A percentile compares a stretch with the other conserved stretches of the same genome.
These are phyloP conservation scores for Hydrophis major DNA, from an alignment of 2,797 vertebrate species.

Conservation along the genomic window DNA sequence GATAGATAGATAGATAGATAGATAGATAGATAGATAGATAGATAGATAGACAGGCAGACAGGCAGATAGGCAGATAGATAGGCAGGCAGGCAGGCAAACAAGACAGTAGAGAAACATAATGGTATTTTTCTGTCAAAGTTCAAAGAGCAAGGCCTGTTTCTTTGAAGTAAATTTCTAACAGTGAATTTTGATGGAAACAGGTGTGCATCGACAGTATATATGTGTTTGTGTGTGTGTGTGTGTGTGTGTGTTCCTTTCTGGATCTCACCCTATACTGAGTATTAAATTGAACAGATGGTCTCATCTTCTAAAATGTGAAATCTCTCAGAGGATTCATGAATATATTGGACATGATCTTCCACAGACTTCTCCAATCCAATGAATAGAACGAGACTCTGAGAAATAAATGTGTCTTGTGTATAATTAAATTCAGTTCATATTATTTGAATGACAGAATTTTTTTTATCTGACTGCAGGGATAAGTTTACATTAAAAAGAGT, in stretches of 20 bases:
- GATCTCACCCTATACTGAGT: conserved; percentile 14
- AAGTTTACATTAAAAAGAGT: conserved; percentile 27
- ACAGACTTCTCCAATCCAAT: conserved; percentile 30
- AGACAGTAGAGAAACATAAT: neutral
- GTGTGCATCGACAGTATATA: neutral
- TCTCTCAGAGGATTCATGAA: conserved; percentile 17
- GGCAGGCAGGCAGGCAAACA: fast-evolving
- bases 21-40: too few relatives aligned
- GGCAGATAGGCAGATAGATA: too few relatives aligned
- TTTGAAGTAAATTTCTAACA: neutral
- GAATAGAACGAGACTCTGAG: conserved; percentile 1
- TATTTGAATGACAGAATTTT: conserved; percentile 34
- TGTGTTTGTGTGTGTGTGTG: neutral
- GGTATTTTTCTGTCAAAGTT: neutral
- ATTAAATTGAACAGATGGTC: conserved; percentile 37
- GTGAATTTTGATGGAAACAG: neutral
- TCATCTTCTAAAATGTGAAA: conserved; percentile 29
- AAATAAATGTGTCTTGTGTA: conserved; percentile 17
- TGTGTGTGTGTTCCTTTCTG: conserved; percentile 9
- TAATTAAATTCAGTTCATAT: conserved; percentile 20
- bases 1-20: neutral
- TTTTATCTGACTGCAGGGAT: conserved; percentile 14
- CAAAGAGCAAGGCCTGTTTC: neutral
- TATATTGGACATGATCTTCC: conserved; percentile 28
- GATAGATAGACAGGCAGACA: too few relatives aligned